A percentile compares a stretch with the other conserved stretches of the same genome.
These are phyloP conservation scores for Melierax canorus DNA, from an alignment of 2,113 vertebrate species.

Conservation along the genomic window DNA sequence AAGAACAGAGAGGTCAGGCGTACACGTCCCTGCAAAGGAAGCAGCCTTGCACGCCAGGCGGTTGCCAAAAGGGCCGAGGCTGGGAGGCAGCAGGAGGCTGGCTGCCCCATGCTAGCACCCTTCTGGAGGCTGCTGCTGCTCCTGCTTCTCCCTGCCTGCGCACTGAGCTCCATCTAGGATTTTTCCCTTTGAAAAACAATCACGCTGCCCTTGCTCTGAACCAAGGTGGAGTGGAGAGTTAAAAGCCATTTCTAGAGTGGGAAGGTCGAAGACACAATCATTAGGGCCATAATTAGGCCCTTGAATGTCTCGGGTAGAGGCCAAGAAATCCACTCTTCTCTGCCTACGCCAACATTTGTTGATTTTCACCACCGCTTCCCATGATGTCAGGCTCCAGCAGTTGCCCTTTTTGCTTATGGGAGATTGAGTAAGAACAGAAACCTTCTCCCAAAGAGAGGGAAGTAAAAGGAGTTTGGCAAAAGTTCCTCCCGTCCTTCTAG, in stretches of 20 bases:
- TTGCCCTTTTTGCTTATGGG: not conserved
- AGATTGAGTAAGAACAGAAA: not conserved
- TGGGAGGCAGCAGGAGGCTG: not conserved
- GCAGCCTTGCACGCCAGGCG: not conserved
- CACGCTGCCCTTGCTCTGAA: not conserved
- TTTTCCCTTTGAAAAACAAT: not conserved
- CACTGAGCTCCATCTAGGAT: not conserved
- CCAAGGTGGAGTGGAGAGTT: not conserved
- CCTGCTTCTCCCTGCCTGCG: not conserved
- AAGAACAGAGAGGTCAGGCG: too few relatives aligned
- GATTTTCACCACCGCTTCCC: not conserved
- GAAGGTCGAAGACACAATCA: not conserved
- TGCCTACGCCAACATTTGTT: not conserved
- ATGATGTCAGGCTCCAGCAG: not conserved
- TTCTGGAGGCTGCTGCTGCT: not conserved
- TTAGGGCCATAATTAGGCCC: not conserved
- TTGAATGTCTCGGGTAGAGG: not conserved
- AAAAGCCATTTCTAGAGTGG: not conserved
- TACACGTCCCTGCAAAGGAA: fast-evolving
- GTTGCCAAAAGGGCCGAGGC: fast-evolving
- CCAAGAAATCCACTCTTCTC: not conserved
- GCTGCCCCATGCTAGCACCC: not conserved
- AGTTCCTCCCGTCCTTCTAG: not conserved
- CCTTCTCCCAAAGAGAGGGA: not conserved
- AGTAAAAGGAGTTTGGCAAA: not conserved